Conservation (phyloP, 2,113 vertebrate genomes). For the Lethenteron camtschaticum region DNA sequence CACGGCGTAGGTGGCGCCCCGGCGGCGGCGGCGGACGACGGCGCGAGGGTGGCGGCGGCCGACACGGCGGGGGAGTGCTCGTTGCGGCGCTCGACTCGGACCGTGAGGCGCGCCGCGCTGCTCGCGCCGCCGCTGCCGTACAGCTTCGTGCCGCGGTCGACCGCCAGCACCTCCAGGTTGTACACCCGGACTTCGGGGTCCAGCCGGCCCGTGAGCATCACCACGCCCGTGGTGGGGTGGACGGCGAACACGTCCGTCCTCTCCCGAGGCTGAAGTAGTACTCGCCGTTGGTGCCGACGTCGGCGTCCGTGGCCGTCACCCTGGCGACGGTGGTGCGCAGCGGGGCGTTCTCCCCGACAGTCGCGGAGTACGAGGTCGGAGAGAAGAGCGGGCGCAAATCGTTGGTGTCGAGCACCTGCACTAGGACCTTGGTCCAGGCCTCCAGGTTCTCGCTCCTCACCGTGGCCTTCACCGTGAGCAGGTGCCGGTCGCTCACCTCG, state of each 20-base stretch:
- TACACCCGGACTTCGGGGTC: conserved; percentile 61
- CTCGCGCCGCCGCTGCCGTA: conserved; percentile 92
- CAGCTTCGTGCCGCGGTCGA: conserved; percentile 91
- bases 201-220: conserved; percentile 64
- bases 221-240: conserved; percentile 75
- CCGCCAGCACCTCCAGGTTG: conserved; percentile 71
- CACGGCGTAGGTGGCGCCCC: conserved; percentile 42
- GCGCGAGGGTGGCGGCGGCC: conserved; percentile 31
- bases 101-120: conserved; percentile 85
- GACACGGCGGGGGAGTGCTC: conserved; percentile 49
- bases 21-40: conserved; percentile 30
- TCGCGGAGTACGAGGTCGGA: conserved; percentile 84
- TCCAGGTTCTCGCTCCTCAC: conserved; percentile 72
- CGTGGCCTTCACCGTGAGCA: conserved; percentile 68
- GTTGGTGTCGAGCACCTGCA: conserved; percentile 94
- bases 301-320: conserved; percentile 89
- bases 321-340: conserved; percentile 88
- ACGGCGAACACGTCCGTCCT: conserved; percentile 78
- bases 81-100: conserved; percentile 74
- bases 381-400: conserved; percentile 95
- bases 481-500: conserved; percentile 85
- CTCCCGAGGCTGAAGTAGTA: conserved; percentile 97
- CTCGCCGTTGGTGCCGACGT: conserved; percentile 88
- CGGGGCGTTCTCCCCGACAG: conserved; percentile 71
- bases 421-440: conserved; percentile 76